These are phyloP conservation scores for Gadopsis bispinosus DNA, from an alignment of 2,797 vertebrate species.

Conservation along the genomic window DNA sequence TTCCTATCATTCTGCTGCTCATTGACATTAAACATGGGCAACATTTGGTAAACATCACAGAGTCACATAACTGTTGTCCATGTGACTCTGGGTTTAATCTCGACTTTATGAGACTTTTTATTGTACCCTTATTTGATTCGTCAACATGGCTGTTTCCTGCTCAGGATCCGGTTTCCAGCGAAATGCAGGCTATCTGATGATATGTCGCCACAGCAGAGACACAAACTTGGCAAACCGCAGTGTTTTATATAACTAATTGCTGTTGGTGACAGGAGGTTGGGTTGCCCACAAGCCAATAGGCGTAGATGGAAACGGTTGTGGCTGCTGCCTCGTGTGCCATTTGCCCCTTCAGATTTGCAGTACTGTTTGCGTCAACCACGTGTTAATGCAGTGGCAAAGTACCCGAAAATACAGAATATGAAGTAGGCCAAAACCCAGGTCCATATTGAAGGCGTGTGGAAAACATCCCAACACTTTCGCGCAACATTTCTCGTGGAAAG, in stretches of 20 bases:
- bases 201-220: background rate
- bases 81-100: background rate
- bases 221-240: background rate
- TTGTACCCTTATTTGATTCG: slow-evolving; percentile 18
- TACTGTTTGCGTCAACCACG: background rate
- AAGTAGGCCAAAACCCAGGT: background rate
- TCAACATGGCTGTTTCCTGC: slow-evolving; percentile 25
- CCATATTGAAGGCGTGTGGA: background rate
- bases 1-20: background rate
- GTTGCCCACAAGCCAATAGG: background rate
- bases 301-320: too few relatives aligned
- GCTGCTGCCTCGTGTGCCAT: background rate
- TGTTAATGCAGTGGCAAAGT: background rate
- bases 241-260: background rate
- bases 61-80: background rate
- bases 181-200: slow-evolving; percentile 4
- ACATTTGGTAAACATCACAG: background rate
- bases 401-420: background rate
- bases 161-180: slow-evolving; percentile 24
- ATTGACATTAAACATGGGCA: background rate
- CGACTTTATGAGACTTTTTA: slow-evolving; percentile 38
- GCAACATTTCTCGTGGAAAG: background rate
- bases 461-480: background rate
- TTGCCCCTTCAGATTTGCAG: background rate
- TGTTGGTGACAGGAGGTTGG: background rate